A percentile compares a stretch with the other conserved stretches of the same genome.
Evolutionary conservation across 2,888 invertebrate genomes (phyloP).

Genomic region (Pyralis farinalis): DNA sequence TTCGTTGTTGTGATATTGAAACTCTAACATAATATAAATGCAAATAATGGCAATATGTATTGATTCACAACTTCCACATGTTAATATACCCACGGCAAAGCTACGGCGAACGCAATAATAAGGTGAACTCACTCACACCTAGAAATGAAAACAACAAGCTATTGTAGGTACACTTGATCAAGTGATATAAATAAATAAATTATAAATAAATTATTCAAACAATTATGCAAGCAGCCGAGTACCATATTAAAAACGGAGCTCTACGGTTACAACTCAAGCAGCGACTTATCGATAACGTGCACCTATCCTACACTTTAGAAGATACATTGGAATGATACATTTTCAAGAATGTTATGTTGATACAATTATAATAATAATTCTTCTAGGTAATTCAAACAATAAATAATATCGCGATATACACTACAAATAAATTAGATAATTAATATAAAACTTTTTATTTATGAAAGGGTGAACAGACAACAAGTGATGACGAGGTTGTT

Average conservation of each 20-base stretch:
- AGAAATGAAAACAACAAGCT: conserved; percentile 45
- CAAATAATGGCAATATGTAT: conserved; percentile 75
- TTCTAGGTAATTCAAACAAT: conserved; percentile 28
- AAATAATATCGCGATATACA: conserved; percentile 16
- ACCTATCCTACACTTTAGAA: conserved; percentile 76
- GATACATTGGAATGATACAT: conserved; percentile 79
- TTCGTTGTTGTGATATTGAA: conserved; percentile 58
- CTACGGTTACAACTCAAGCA: conserved; percentile 20
- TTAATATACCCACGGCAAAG: conserved; percentile 36
- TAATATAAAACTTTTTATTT: conserved; percentile 21
- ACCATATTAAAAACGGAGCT: conserved; percentile 10
- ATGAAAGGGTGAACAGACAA: conserved; percentile 28
- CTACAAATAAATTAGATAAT: conserved; percentile 12
- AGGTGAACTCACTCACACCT: conserved; percentile 51
- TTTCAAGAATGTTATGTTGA: conserved; percentile 75
- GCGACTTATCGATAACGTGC: conserved; percentile 61
- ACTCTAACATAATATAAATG: conserved; percentile 70
- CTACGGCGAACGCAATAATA: conserved; percentile 40
- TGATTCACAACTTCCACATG: conserved; percentile 46
- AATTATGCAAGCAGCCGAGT: conserved; percentile 58
- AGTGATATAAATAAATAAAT: conserved; percentile 54
- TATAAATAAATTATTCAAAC: conserved; percentile 51
- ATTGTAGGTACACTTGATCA: conserved; percentile 52
- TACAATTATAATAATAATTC: conserved; percentile 43
- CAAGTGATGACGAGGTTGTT: conserved; percentile 41